A percentile compares a stretch with the other conserved stretches of the same genome.
phyloP scores from a whole-genome alignment of 2,888 invertebrate genomes.

The Meiosimyza platycephala region DNA sequence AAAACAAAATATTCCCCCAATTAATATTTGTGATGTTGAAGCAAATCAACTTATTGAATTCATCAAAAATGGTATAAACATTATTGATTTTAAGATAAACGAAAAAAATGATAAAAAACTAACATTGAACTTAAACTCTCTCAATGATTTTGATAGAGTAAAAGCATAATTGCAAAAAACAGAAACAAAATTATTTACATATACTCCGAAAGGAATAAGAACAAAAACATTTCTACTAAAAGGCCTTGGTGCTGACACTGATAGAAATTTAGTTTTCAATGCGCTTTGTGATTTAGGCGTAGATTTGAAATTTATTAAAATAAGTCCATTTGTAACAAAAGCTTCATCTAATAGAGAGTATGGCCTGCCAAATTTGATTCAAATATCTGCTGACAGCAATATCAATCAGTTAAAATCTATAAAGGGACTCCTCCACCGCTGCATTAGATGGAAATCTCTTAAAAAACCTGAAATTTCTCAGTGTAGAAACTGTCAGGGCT shows the following conservation, averaged over 20 bases:
- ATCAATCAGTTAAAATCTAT: constrained; percentile 36
- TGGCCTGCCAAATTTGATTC: constrained; percentile 28
- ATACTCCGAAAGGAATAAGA: background rate
- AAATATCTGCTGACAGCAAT: constrained; percentile 36
- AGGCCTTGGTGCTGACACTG: background rate
- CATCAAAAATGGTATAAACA: background rate
- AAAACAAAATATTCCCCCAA: background rate
- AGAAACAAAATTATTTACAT: background rate
- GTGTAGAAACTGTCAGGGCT: constrained; percentile 26
- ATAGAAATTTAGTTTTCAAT: background rate
- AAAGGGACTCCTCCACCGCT: constrained; percentile 23
- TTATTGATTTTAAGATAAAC: background rate
- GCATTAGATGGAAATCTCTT: constrained; percentile 32
- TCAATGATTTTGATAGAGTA: background rate
- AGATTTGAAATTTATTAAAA: constrained; percentile 31
- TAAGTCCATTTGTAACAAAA: constrained; percentile 31
- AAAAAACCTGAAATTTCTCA: constrained; percentile 30
- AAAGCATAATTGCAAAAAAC: no score
- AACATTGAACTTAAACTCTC: no score
- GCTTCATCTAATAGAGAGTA: constrained; percentile 18
- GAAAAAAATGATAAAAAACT: background rate
- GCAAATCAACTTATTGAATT: background rate
- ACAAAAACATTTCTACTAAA: background rate
- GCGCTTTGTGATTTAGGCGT: background rate
- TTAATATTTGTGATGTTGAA: constrained; percentile 9